Conservation (phyloP, 1,140 invertebrate genomes). For the Lucilia sericata region DNA sequence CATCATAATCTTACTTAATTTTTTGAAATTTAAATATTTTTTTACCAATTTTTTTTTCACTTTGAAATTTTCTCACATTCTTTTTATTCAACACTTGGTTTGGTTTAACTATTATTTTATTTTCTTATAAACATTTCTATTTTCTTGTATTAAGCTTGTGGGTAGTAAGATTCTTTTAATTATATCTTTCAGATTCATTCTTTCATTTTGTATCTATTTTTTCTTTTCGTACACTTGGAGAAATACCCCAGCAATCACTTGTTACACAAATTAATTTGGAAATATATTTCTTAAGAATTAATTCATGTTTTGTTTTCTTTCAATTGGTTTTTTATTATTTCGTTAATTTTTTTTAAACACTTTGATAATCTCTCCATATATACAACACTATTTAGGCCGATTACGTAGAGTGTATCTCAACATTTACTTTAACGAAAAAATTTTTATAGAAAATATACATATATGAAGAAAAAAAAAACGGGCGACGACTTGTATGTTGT, state of each 20-base stretch:
- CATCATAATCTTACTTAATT: not conserved
- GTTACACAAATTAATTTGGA: no score
- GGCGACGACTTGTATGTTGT: not conserved
- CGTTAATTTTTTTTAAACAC: not conserved
- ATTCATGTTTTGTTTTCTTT: not conserved
- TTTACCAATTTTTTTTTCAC: not conserved
- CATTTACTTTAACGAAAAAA: not conserved
- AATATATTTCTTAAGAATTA: not conserved
- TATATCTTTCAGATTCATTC: not conserved
- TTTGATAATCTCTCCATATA: not conserved
- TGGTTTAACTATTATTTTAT: not conserved
- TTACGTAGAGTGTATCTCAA: slow-evolving; percentile 21
- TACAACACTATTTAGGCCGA: not conserved
- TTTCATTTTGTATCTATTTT: not conserved
- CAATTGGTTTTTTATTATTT: not conserved
- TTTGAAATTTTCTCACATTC: slow-evolving; percentile 2
- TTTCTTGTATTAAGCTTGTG: slow-evolving; percentile 11
- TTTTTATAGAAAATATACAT: not conserved
- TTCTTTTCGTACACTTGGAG: not conserved
- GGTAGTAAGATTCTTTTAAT: not conserved
- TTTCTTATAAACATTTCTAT: not conserved
- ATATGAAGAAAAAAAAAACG: slow-evolving; percentile 2
- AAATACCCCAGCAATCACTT: not conserved
- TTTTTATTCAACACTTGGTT: not conserved
- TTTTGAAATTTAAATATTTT: not conserved